These are phyloP conservation scores for Drosophila kepulauana DNA, from an alignment of 1,140 invertebrate genomes.

Conservation along the genomic window DNA sequence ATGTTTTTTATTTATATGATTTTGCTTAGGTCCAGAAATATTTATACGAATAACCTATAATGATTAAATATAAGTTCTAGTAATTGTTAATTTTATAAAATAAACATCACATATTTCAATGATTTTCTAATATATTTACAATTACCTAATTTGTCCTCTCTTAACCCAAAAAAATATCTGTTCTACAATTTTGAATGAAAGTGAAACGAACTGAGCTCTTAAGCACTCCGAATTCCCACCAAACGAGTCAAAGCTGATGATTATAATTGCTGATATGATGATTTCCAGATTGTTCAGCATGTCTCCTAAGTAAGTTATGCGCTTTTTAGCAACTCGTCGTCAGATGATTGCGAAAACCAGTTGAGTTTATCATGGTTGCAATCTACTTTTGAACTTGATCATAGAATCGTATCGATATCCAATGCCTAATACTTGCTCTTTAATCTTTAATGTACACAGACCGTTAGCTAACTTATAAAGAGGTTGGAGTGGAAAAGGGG, in stretches of 20 bases:
- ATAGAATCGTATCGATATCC: background rate
- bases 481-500: background rate
- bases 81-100: too few relatives aligned
- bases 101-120: too few relatives aligned
- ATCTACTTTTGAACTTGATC: slow-evolving; percentile 32
- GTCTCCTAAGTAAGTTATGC: background rate
- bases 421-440: slow-evolving; percentile 29
- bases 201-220: background rate
- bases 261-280: background rate
- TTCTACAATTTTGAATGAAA: background rate
- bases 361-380: slow-evolving; percentile 17
- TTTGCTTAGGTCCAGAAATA: too few relatives aligned
- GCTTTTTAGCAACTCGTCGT: background rate
- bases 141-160: too few relatives aligned
- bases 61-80: too few relatives aligned
- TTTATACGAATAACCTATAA: too few relatives aligned
- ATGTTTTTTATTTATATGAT: too few relatives aligned
- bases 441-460: slow-evolving; percentile 57
- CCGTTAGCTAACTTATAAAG: slow-evolving; percentile 55
- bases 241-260: background rate
- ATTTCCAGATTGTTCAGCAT: background rate
- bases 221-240: background rate
- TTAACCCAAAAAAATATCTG: too few relatives aligned
- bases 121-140: too few relatives aligned
- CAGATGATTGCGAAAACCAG: slow-evolving; percentile 22